phyloP scores from a whole-genome alignment of 1,140 invertebrate genomes.

The Yoshiicerus persimilis region DNA sequence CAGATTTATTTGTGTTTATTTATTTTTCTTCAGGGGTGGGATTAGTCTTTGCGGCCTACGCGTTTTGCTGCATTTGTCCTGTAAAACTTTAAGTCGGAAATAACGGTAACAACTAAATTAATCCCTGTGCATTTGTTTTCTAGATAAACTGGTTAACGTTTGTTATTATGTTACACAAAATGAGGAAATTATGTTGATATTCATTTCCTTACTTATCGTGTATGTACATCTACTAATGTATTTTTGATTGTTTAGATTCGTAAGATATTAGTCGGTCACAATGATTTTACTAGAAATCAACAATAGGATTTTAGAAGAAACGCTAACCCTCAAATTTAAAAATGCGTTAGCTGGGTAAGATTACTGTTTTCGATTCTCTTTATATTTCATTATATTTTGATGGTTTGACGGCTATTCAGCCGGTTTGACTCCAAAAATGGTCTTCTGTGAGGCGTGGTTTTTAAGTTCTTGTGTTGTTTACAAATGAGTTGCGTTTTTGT shows the following conservation, averaged over 20 bases:
- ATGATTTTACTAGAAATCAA: constrained; percentile 99
- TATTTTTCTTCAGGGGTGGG: constrained; percentile 9
- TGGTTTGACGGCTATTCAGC: too few species aligned
- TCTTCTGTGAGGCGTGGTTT: too few species aligned
- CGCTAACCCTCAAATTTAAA: constrained; percentile 89
- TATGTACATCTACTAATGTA: background rate
- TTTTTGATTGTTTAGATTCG: background rate
- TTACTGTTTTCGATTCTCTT: constrained; percentile 43
- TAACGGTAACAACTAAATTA: background rate
- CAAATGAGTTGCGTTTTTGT: background rate
- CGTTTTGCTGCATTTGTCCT: background rate
- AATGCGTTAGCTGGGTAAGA: constrained; percentile 92
- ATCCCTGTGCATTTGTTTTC: background rate
- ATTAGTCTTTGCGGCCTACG: background rate
- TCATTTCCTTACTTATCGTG: too few species aligned
- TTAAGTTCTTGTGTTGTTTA: too few species aligned
- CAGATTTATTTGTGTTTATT: background rate
- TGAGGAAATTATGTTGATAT: background rate
- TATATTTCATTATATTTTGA: too few species aligned
- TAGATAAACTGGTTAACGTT: background rate
- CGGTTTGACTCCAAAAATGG: too few species aligned
- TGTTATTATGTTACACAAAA: background rate
- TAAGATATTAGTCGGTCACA: constrained; percentile 39
- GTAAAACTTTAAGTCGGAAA: background rate
- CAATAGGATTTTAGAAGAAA: constrained; percentile 96